Percentiles rank a stretch among this genome's conserved stretches.
Evolutionary conservation across 2,113 vertebrate genomes (phyloP).

Genomic region (Dipodomys spectabilis): DNA sequence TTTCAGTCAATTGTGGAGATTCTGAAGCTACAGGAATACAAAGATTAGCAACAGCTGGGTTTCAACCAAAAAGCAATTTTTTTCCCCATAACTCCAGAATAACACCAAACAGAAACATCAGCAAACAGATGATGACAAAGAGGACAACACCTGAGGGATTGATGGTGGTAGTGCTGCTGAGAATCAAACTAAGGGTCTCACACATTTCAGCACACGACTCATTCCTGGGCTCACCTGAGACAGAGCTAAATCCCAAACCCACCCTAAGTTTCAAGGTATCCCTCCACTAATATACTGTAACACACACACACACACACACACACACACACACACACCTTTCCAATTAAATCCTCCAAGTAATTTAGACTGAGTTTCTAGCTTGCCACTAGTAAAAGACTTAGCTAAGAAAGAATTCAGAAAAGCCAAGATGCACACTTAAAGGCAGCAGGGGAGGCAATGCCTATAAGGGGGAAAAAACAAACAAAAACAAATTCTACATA

Average conservation of each 20-base stretch:
- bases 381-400: slow-evolving; percentile 29
- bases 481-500: slow-evolving; percentile 57
- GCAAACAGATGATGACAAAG: not conserved
- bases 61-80: not conserved
- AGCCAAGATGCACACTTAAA: slow-evolving; percentile 2
- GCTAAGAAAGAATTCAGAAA: slow-evolving; percentile 1
- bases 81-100: not conserved
- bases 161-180: no score
- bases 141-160: not conserved
- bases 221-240: not conserved
- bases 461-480: slow-evolving; percentile 58
- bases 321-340: not conserved
- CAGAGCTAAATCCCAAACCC: not conserved
- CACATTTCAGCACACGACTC: not conserved
- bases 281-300: not conserved
- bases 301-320: not conserved
- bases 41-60: not conserved
- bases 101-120: not conserved
- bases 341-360: slow-evolving; percentile 19
- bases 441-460: not conserved
- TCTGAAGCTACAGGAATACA: not conserved
- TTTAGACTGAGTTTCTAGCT: slow-evolving; percentile 53
- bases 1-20: not conserved
- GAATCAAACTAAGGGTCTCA: not conserved
- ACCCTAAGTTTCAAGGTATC: not conserved